These are phyloP conservation scores for Myodes glareolus DNA, from an alignment of 2,113 vertebrate genomes.

Conservation along the genomic window DNA sequence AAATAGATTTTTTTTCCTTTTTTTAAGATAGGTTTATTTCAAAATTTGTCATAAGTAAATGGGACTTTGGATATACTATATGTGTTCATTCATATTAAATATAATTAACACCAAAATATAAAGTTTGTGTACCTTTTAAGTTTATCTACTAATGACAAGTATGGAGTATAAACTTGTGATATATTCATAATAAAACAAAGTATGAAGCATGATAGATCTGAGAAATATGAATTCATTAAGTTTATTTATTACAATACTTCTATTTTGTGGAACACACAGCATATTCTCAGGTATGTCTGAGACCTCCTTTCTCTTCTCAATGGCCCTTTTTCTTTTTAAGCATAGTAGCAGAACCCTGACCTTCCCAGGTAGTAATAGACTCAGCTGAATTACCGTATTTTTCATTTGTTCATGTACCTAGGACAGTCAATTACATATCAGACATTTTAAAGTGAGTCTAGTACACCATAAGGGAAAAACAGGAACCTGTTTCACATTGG, in stretches of 20 bases:
- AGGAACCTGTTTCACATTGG: neutral
- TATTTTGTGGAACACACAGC: neutral
- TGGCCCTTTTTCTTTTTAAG: neutral
- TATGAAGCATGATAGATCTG: neutral
- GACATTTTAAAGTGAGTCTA: neutral
- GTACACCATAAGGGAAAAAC: neutral
- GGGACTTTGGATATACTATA: neutral
- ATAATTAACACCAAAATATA: constrained; percentile 9
- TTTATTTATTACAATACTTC: neutral
- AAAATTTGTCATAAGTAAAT: constrained; percentile 21
- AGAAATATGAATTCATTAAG: neutral
- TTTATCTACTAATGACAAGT: constrained; percentile 17
- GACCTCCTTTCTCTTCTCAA: neutral
- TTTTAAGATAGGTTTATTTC: neutral
- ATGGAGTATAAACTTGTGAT: neutral
- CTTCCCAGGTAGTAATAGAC: neutral
- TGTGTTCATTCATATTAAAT: constrained; percentile 6
- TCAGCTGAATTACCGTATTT: neutral
- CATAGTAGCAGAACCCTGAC: neutral
- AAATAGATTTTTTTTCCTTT: neutral
- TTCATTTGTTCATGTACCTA: neutral
- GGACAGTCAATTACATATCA: neutral
- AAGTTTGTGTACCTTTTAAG: neutral
- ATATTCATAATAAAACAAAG: constrained; percentile 8
- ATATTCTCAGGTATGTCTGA: neutral